Evolutionary conservation across 2,888 invertebrate genomes (phyloP).

Genomic region (Horisme vitalbata): DNA sequence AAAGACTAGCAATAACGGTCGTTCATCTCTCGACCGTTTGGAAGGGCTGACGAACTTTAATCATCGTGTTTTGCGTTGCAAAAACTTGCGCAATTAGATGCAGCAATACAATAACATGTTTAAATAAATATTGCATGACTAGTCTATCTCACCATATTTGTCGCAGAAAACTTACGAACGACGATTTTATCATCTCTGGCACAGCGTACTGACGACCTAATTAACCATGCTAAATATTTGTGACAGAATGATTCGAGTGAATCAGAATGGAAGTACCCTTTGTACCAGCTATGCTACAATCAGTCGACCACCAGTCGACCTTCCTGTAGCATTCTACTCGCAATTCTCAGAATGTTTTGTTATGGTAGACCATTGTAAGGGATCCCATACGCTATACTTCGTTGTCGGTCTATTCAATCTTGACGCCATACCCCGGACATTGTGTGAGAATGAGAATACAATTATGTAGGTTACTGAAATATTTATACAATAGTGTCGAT

Average conservation of each 20-base stretch:
- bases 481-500: no score
- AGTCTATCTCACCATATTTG: neutral
- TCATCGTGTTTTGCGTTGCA: constrained; percentile 24
- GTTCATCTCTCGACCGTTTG: constrained; percentile 28
- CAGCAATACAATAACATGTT: constrained; percentile 22
- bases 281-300: constrained; percentile 21
- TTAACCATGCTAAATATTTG: constrained; percentile 31
- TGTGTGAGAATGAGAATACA: neutral
- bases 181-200: neutral
- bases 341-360: constrained; percentile 21
- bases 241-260: constrained; percentile 22
- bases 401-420: neutral
- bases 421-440: neutral
- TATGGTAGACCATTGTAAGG: constrained; percentile 15
- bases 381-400: constrained; percentile 9
- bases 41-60: constrained; percentile 27
- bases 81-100: constrained; percentile 31
- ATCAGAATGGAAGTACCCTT: constrained; percentile 24
- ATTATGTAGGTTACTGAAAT: neutral
- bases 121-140: constrained; percentile 1
- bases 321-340: constrained; percentile 21
- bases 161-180: neutral
- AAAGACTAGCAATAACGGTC: constrained; percentile 23
- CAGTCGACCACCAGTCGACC: constrained; percentile 23
- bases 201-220: constrained; percentile 18